A percentile compares a stretch with the other conserved stretches of the same genome.
Conservation (phyloP, 2,113 vertebrate genomes). For the Zosterops pallidus region DNA sequence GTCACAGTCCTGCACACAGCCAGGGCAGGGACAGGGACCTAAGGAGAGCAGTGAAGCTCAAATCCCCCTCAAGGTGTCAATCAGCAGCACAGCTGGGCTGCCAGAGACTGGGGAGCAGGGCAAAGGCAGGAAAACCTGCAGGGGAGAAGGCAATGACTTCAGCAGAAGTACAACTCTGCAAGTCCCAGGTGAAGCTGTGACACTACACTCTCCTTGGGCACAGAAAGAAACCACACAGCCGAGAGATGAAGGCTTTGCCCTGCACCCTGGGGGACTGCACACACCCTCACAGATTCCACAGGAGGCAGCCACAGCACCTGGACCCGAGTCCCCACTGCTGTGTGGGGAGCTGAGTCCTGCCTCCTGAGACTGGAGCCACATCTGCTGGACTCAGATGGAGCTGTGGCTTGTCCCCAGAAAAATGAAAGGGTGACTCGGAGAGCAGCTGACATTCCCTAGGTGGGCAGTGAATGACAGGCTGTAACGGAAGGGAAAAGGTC, state of each 20-base stretch:
- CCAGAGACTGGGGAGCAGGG: neutral
- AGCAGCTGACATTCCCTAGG: neutral
- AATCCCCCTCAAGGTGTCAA: neutral
- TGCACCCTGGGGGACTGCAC: neutral
- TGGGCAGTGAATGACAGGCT: neutral
- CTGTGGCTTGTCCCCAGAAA: neutral
- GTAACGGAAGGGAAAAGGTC: neutral
- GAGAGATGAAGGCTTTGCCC: neutral
- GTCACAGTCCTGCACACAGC: neutral
- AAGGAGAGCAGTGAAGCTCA: neutral
- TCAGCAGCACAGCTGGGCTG: neutral
- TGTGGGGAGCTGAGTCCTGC: neutral
- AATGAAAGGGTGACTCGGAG: neutral
- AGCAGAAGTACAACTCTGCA: neutral
- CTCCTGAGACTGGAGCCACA: neutral
- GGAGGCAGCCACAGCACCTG: neutral
- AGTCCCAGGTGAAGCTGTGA: neutral
- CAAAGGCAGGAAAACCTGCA: neutral
- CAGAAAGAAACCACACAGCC: neutral
- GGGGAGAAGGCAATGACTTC: neutral
- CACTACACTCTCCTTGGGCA: neutral
- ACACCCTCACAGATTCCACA: too few species aligned
- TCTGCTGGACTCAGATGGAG: neutral
- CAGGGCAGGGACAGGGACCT: neutral
- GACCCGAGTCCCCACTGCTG: rapidly evolving